phyloP scores from a whole-genome alignment of 2,797 vertebrate genomes.

The Typhlichthys subterraneus region DNA sequence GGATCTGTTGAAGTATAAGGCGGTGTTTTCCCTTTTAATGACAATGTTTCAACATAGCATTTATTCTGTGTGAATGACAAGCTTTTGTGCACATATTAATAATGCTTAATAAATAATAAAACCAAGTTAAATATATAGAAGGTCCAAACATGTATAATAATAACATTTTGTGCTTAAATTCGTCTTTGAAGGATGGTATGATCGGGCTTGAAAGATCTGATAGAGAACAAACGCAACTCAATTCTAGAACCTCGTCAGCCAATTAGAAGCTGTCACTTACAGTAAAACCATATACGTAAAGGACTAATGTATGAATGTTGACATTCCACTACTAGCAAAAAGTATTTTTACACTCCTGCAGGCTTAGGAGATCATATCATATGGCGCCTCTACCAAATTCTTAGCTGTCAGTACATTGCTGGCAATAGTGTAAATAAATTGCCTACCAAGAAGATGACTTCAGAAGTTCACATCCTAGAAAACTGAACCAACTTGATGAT shows the following conservation, averaged over 20 bases:
- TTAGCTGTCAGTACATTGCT: slow-evolving; percentile 25
- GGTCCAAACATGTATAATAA: too few species aligned
- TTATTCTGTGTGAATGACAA: slow-evolving; percentile 14
- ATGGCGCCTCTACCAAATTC: slow-evolving; percentile 15
- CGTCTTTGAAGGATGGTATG: too few species aligned
- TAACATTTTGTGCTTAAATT: too few species aligned
- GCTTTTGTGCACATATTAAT: neutral
- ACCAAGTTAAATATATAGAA: too few species aligned
- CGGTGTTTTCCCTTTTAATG: slow-evolving; percentile 37
- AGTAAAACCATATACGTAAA: slow-evolving; percentile 33
- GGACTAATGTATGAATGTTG: slow-evolving; percentile 28
- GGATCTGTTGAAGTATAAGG: slow-evolving; percentile 34
- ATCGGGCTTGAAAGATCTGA: too few species aligned
- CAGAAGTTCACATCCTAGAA: slow-evolving; percentile 51
- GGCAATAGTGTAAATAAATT: slow-evolving; percentile 31
- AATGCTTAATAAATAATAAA: slow-evolving; percentile 17
- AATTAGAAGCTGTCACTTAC: slow-evolving; percentile 5
- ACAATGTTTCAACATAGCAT: slow-evolving; percentile 34
- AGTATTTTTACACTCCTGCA: slow-evolving; percentile 1
- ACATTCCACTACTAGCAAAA: slow-evolving; percentile 21
- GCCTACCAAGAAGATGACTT: slow-evolving; percentile 46
- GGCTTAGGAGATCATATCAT: slow-evolving; percentile 18
- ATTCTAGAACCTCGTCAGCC: neutral
- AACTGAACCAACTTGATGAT: slow-evolving; percentile 67
- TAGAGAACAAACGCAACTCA: too few species aligned